phyloP scores from a whole-genome alignment of 2,113 vertebrate genomes.

The Spheniscus mendiculus region DNA sequence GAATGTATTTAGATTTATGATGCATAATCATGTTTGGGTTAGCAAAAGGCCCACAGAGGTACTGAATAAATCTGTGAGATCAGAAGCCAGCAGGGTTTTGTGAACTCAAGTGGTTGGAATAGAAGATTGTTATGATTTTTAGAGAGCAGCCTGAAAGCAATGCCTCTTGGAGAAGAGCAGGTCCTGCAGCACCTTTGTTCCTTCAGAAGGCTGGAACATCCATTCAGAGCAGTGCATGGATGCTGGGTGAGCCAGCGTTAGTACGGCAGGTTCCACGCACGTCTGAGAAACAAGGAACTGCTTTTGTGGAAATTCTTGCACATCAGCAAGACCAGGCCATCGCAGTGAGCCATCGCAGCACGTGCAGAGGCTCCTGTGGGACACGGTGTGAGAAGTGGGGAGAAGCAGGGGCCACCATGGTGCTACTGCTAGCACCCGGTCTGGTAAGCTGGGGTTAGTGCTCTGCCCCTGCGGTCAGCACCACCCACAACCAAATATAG shows the following conservation, averaged over 20 bases:
- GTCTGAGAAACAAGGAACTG: neutral
- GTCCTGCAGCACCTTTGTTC: neutral
- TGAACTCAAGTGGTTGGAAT: neutral
- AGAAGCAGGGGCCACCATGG: neutral
- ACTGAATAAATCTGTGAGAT: neutral
- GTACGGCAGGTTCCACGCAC: fast-evolving
- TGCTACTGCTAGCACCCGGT: fast-evolving
- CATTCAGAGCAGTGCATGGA: fast-evolving
- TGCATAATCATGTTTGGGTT: constrained; percentile 30
- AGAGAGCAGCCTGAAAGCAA: neutral
- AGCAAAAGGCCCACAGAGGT: constrained; percentile 5
- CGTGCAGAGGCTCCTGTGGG: neutral
- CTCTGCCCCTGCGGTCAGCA: neutral
- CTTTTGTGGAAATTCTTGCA: neutral
- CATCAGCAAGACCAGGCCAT: neutral
- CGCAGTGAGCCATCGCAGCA: neutral
- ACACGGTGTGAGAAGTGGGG: neutral
- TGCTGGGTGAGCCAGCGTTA: fast-evolving
- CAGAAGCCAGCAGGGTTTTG: neutral
- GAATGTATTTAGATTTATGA: neutral
- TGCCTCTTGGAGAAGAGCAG: neutral
- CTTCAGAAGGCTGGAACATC: neutral
- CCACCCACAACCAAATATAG: neutral
- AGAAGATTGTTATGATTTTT: neutral
- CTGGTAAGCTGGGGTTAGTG: neutral